Evolutionary conservation across 1,140 invertebrate species (phyloP).

Genomic region (Rhopalosiphum maidis): DNA sequence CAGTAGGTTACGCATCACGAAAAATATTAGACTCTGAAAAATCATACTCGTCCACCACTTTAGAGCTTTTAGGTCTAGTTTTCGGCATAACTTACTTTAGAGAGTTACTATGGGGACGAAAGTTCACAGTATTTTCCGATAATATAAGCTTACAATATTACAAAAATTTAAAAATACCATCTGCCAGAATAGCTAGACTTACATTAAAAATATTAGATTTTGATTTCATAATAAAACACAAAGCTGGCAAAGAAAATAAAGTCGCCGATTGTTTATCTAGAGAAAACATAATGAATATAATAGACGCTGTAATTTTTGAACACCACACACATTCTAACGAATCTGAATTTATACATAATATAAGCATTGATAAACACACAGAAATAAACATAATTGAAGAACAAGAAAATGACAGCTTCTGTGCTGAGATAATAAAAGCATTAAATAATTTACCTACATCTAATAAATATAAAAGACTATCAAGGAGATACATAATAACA

Average conservation of each 20-base stretch:
- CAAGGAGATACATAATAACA: background rate
- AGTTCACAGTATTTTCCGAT: background rate
- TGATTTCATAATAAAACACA: background rate
- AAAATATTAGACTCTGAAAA: background rate
- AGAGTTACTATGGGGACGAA: background rate
- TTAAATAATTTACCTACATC: background rate
- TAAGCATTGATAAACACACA: background rate
- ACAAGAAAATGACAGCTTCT: background rate
- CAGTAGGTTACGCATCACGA: slow-evolving; percentile 1
- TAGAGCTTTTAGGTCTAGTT: background rate
- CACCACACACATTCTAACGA: background rate
- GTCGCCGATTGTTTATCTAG: background rate
- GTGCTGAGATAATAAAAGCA: background rate
- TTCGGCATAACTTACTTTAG: background rate
- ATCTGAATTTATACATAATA: background rate
- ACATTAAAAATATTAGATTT: slow-evolving; percentile 32
- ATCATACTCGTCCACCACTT: background rate
- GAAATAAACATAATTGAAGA: background rate
- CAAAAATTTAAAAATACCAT: slow-evolving; percentile 37
- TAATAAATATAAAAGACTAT: background rate
- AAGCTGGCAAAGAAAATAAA: background rate
- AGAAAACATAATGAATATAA: background rate
- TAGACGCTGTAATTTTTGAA: background rate
- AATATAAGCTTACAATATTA: slow-evolving; percentile 22
- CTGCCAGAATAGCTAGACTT: slow-evolving; percentile 15